Evolutionary conservation across 2,888 invertebrate species (phyloP).

Genomic region (Caenorhabditis sp.): DNA sequence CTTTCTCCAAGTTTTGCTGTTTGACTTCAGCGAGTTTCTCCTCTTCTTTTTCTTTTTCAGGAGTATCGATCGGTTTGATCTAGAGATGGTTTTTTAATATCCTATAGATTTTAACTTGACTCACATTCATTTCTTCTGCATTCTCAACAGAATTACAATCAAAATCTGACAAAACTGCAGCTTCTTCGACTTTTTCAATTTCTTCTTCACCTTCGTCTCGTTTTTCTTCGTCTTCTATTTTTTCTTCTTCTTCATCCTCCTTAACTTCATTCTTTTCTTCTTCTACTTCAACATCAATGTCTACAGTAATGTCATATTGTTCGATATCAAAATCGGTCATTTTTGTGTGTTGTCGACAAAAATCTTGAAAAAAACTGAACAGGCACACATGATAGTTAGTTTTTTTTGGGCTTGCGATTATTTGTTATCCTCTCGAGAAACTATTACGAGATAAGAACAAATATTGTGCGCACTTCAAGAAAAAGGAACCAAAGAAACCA

Average conservation of each 20-base stretch:
- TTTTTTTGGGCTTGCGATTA: not conserved
- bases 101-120: too few relatives aligned
- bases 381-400: not conserved
- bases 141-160: constrained; percentile 4
- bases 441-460: constrained; percentile 25
- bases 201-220: constrained; percentile 8
- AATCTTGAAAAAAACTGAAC: not conserved
- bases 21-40: not conserved
- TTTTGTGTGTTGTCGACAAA: not conserved
- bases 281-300: constrained; percentile 14
- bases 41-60: not conserved
- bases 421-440: not conserved
- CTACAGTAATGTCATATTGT: constrained; percentile 39
- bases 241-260: too few relatives aligned
- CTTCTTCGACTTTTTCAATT: not conserved
- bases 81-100: too few relatives aligned
- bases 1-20: not conserved
- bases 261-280: constrained; percentile 6
- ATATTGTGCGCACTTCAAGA: not conserved
- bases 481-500: too few relatives aligned
- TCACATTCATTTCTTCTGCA: not conserved
- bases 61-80: not conserved
- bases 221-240: not conserved
- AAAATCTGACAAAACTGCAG: not conserved
- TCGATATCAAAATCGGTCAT: constrained; percentile 44